Base-by-base conservation (phyloP, 2,113 vertebrate species). In the Chlamydotis undulata region DNA sequence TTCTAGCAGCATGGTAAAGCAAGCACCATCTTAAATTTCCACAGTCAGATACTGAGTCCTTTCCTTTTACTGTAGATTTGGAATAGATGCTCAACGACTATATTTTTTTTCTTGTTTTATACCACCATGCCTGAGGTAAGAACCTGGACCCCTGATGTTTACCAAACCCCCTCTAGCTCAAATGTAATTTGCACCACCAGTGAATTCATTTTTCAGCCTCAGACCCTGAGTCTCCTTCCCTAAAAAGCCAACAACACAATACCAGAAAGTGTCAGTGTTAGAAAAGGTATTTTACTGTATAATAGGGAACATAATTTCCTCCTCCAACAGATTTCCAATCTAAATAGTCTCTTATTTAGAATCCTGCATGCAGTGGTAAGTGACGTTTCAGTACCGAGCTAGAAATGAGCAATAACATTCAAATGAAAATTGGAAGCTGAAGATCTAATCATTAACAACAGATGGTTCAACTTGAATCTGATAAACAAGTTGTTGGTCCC, bases 381-480 rank as follows among this genome's bases (percentile, higher is more conserved):
- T 96, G 96, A 92, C 11, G 19, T 95, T 90, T 87, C 10, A 1
- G 89, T 92, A 95, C 94, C 91, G 95, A 29, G 33, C 96, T 97
- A 98, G 97, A 98, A 98, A 97, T 96, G 96, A 98, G 97, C 97
- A 98, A 97, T 98, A 98, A 98, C 96, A 97, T 98, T 98, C 97
- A 97, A 98, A 97, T 53, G 96, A 98, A 98, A 98, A 98, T 98
- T 97, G 97, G 97, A 98, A 98, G 95, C 96, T 96, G 96, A 98
- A 97, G 96, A 98, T 98, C 96, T 98, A 97, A 98, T 98, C 97
- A 98, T 98, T 98, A 98, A 97, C 96, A 98, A 97, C 98, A 98
- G 98, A 98, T 98, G 98, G 96, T 96, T 98, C 96, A 96, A 96
- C 95, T 96, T 96, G 85, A 97, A 96, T 98, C 95, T 65, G 90